These are phyloP conservation scores for Entomobrya multifasciata DNA, from an alignment of 2,888 invertebrate species.

Conservation along the genomic window DNA sequence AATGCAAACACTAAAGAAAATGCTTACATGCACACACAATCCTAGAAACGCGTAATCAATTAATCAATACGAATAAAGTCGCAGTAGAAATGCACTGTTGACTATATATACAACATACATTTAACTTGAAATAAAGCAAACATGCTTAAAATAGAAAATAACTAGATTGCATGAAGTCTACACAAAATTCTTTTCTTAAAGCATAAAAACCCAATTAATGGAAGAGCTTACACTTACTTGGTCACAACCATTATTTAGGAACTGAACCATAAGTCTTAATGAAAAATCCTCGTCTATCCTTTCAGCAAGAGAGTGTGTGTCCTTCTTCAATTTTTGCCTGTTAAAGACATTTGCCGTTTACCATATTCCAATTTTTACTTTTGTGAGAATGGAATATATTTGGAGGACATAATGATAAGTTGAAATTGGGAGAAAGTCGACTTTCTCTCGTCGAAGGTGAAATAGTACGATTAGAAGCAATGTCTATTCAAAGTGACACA, in stretches of 20 bases:
- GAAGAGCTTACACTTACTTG: constrained; percentile 59
- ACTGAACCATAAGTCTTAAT: constrained; percentile 59
- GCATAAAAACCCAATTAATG: constrained; percentile 30
- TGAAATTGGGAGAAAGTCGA: constrained; percentile 37
- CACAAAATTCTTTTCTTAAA: not conserved
- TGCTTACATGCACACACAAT: too few species aligned
- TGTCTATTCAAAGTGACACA: not conserved
- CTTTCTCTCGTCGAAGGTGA: constrained; percentile 32
- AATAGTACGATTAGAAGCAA: not conserved
- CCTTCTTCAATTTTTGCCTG: constrained; percentile 43
- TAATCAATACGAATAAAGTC: constrained; percentile 11
- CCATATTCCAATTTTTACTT: not conserved
- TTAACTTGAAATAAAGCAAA: not conserved
- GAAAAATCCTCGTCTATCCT: constrained; percentile 45
- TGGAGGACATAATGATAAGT: not conserved
- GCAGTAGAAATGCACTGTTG: not conserved
- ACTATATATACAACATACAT: not conserved
- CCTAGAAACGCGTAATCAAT: constrained; percentile 22
- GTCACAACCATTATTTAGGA: constrained; percentile 71
- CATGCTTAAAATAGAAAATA: not conserved
- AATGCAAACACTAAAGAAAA: too few species aligned
- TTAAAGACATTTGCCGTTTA: not conserved
- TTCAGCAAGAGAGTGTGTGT: constrained; percentile 22
- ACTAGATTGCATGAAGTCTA: not conserved
- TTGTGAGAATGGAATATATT: constrained; percentile 2